Evolutionary conservation across 2,113 vertebrate genomes (phyloP), one percentile per base, ranked within the genome.

Genomic region (Alethe diademata): DNA sequence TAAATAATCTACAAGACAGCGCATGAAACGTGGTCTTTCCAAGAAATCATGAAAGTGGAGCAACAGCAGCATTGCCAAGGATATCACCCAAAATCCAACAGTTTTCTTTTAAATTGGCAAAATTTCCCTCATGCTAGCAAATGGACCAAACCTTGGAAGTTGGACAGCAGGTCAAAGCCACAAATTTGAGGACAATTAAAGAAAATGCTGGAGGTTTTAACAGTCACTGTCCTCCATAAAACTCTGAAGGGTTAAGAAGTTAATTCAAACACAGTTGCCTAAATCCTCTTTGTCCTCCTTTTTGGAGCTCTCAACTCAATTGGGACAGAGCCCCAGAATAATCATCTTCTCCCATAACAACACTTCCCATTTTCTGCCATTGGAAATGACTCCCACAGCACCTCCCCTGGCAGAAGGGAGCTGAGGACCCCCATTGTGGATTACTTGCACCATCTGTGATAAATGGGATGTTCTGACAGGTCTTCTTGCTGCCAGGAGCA

Each of bases 241-340:
- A 92, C 29, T 60, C 48, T n/a, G 70, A 82, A 82, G 60, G 57
- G n/a, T 86, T 88, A 88, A 83, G 51, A 92, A 80, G 60, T 45
- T 57, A 88, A 86, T 80, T 83, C n/a, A 79, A 90, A 92, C 64
- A 5, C 2, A 83, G 56, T 47, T 88, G 78, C 45, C 40, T 40
- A 86, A 96, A 88, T 74, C 38, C 43, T 74, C n/a, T 85, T 93
- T 88, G 83, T 57, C 71, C 71, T 96, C 89, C 93, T 83, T 96
- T 96, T 93, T 51, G 91, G 78, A 93, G 82, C 72, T 92, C 93
- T 93, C 96, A 94, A 72, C 94, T 96, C 57, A 91, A 89, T 90
- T 94, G 92, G 29, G 78, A 95, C 69, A 14, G 83, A 96, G 85
- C 85, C 88, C 79, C 11, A 24, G 71, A 92, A 97, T 50, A 97